phyloP scores from a whole-genome alignment of 2,113 vertebrate genomes.

The Xenus cinereus region DNA sequence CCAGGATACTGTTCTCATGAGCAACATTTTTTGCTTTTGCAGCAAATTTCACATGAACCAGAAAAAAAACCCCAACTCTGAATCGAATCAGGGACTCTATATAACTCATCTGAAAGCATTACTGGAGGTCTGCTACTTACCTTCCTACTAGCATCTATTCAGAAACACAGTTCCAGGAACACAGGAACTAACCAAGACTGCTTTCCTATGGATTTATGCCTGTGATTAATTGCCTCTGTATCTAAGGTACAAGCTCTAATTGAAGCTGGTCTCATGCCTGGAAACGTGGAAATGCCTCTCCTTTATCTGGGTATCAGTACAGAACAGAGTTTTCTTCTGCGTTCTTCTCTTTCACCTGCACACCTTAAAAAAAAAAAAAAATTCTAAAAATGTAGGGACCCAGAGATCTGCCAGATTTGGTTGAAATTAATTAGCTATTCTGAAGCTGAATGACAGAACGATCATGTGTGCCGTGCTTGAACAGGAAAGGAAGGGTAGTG shows the following conservation, averaged over 20 bases:
- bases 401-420: neutral
- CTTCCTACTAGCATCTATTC: neutral
- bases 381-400: neutral
- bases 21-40: neutral
- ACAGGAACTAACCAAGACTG: neutral
- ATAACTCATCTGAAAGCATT: neutral
- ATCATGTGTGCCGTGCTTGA: accelerated
- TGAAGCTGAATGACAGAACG: neutral
- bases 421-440: neutral
- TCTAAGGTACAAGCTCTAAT: neutral
- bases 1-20: neutral
- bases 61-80: neutral
- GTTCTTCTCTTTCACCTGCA: neutral
- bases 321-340: neutral
- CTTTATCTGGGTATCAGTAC: neutral
- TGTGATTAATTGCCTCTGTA: neutral
- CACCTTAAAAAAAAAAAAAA: neutral
- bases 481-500: neutral
- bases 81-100: neutral
- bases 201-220: slow-evolving; percentile 12
- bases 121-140: neutral
- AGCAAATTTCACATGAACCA: neutral
- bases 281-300: neutral
- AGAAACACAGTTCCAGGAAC: neutral
- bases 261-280: slow-evolving; percentile 20